Conservation (phyloP, 2,797 vertebrate species). For the Cryptoprocta ferox region DNA sequence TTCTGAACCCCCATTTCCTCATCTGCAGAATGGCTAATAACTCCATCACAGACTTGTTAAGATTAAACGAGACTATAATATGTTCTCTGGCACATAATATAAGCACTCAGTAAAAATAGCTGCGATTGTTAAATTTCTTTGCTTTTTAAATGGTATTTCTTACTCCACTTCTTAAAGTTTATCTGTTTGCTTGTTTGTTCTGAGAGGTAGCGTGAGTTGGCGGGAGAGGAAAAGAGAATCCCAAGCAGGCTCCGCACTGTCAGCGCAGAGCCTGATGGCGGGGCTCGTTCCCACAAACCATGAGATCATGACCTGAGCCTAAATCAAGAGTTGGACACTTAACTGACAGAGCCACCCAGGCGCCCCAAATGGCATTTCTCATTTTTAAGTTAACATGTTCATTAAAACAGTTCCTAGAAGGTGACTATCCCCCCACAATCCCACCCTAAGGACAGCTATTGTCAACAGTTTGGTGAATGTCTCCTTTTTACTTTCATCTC, state of each 20-base stretch:
- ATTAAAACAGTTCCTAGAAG: neutral
- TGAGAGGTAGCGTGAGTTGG: too few species aligned
- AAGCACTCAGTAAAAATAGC: neutral
- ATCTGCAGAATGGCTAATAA: neutral
- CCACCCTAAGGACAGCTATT: neutral
- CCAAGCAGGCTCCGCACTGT: too few species aligned
- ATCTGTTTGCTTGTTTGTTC: too few species aligned
- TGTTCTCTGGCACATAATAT: neutral
- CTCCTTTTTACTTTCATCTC: neutral
- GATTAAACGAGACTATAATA: neutral
- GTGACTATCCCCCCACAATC: neutral
- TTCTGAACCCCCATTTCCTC: neutral
- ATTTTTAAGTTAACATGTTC: neutral
- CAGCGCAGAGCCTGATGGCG: too few species aligned
- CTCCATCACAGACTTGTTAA: neutral
- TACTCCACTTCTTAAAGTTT: neutral
- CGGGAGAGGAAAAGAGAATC: too few species aligned
- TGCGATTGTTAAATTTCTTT: neutral
- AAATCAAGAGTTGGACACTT: too few species aligned
- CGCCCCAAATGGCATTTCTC: neutral
- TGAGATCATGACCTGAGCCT: too few species aligned
- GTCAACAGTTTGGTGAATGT: neutral
- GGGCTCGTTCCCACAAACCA: too few species aligned
- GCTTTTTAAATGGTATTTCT: neutral
- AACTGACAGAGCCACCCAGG: too few species aligned